Base-by-base conservation (phyloP, 2,113 vertebrate genomes). In the Tonatia bakeri region DNA sequence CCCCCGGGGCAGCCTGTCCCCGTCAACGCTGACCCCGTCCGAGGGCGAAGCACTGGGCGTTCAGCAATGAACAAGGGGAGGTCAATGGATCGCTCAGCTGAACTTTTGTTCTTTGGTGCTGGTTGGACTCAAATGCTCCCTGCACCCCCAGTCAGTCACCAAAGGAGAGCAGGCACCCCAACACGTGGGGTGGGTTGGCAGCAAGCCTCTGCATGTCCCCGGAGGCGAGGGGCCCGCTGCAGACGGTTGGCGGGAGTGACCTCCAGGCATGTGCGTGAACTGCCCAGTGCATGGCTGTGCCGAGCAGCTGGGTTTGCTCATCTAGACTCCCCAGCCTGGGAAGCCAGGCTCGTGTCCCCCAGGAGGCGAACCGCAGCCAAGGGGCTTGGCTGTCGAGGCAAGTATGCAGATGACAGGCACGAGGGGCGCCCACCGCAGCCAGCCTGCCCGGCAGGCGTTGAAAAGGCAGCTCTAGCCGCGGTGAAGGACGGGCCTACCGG, bases 1-100 rank as follows among this genome's bases (percentile, higher is more conserved):
- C 96, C 94, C 96, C 67, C n/a, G 93, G 96, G 97, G 96, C 97
- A 31, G 0, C 91, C 87, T 31, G 65, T n/a, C 90, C 81, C 90
- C 0, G 82, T 96, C 96, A 84, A 97, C 96, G 96, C 43, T 0
- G 67, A 65, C 89, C 85, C 96, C 90, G 52, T 82, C 87, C 28
- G 36, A 91, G 90, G 92, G 90, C 91, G 0, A 11, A 59, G 43
- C 13, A 0, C 2, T 7, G 77, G 45, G 75, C 54, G 91, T 50
- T 94, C 61, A 95, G 94, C 80, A 97, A 45, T 38, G 86, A 95
- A 90, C 22, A 33, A 0, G 61, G 69, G 89, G 80, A 90, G 90
- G 97, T 80, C 95, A 93, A 81, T 15, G 93, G 88, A 87, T 65
- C 91, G 76, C 83, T 91, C 65, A 64, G 93, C 84, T 24, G 36